Base-by-base conservation (phyloP, 2,888 invertebrate species). In the Trichogramma evanescens region DNA sequence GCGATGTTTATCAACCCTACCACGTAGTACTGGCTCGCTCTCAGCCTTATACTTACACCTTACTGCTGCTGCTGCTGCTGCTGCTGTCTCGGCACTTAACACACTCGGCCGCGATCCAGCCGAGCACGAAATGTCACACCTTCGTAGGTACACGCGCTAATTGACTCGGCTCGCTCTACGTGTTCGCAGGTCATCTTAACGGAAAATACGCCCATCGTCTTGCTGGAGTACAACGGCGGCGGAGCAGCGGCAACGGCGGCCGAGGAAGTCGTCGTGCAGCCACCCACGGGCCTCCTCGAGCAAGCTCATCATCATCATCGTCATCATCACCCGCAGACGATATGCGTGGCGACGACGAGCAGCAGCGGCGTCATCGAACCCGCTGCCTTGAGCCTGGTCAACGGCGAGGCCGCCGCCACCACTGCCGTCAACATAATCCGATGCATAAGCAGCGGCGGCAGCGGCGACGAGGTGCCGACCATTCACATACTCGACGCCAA, bases 401-500 rank as follows among this genome's bases (percentile, higher is more conserved):
- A 43, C 38, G 48, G 48, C 42, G 58, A 59, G 41, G 55, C 43
- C 3, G 42, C 43, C 9, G 50, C 55, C 10, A 13, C 55, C 46
- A 45, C 64, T 5, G 66, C 70, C 6, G 67, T 72, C 5, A 72
- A 69, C 46, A 71, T 74, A 9, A 70, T 76, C 48, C 72, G 72
- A 3, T 74, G 75, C 59, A 72, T 76, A 54, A 70, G 66, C 1
- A 68, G 68, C 44, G 68, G 70, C 4, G 68, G 67, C 26, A 68
- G 70, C 7, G 67, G 67, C 0, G 74, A 71, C 49, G 70, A 74
- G 41, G 72, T 76, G 49, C 75, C 76, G 4, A 76, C 76, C 5
- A 75, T 76, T 62, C 77, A 77, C 39, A 74, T 77, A 46, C 74
- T 75, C 38, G 76, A 77, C 49, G 74, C 73, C 56, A 70, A 70